phyloP scores from a whole-genome alignment of 2,888 invertebrate genomes.

The Erebia ligea region DNA sequence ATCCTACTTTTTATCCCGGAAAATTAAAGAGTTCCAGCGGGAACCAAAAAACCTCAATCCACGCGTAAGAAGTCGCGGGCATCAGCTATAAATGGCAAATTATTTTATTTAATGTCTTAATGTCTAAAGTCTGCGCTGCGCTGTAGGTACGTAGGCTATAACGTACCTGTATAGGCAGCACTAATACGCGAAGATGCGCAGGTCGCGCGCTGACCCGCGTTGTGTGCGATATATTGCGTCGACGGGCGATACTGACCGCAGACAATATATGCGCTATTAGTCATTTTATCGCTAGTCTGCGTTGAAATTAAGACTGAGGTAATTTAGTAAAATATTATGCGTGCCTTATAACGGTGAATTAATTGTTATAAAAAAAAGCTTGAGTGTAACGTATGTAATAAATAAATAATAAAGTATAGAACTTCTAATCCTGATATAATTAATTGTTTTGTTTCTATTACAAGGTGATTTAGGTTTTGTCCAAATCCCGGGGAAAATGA shows the following conservation, averaged over 20 bases:
- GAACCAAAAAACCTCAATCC: too few species aligned
- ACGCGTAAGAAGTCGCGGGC: too few species aligned
- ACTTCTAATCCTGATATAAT: too few species aligned
- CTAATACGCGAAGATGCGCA: conserved; percentile 66
- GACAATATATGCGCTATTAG: conserved; percentile 37
- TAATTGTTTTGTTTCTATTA: too few species aligned
- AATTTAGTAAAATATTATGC: conserved; percentile 13
- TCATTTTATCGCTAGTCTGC: conserved; percentile 30
- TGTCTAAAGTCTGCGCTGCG: conserved; percentile 17
- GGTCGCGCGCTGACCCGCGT: conserved; percentile 60
- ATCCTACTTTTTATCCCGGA: too few species aligned
- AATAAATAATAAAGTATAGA: too few species aligned
- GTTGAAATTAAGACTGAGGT: conserved; percentile 13
- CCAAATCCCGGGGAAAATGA: too few species aligned
- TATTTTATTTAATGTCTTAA: background rate
- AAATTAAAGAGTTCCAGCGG: too few species aligned
- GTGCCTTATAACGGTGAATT: background rate
- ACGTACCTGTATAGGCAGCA: conserved; percentile 22
- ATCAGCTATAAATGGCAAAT: too few species aligned
- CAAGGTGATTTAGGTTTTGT: too few species aligned
- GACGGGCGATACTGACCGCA: conserved; percentile 34
- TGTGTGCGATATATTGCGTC: conserved; percentile 59
- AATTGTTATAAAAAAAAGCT: too few species aligned
- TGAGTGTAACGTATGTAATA: too few species aligned
- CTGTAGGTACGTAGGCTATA: conserved; percentile 13